Percentiles rank a stretch among this genome's conserved stretches.
phyloP scores from a whole-genome alignment of 2,113 vertebrate species.

The Acanthisitta chloris region DNA sequence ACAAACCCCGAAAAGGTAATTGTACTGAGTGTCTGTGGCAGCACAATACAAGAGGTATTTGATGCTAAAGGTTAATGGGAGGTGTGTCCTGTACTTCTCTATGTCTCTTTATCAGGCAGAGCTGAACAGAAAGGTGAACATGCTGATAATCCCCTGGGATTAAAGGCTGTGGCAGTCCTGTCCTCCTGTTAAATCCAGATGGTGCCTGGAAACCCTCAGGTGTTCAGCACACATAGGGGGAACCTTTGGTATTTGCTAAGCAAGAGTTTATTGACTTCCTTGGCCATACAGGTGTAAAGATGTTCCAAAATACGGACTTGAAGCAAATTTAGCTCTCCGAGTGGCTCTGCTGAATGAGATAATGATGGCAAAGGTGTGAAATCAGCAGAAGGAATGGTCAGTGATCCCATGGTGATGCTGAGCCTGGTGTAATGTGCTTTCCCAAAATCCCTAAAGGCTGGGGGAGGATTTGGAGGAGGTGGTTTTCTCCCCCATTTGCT shows the following conservation, averaged over 20 bases:
- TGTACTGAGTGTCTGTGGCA: background rate
- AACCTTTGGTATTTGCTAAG: background rate
- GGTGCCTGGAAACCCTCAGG: background rate
- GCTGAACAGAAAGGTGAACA: background rate
- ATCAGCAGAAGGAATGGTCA: background rate
- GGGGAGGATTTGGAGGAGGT: background rate
- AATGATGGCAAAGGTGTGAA: background rate
- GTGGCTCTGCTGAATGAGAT: background rate
- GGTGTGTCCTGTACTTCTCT: background rate
- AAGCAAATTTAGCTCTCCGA: background rate
- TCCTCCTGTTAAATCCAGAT: background rate
- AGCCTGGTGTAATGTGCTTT: background rate
- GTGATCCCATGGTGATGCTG: background rate
- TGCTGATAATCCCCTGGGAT: background rate
- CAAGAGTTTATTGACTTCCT: background rate
- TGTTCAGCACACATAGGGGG: accelerated
- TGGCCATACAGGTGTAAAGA: background rate
- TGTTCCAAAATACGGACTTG: background rate
- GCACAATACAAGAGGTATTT: background rate
- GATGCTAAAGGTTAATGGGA: background rate
- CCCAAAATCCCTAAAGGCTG: background rate
- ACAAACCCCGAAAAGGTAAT: background rate
- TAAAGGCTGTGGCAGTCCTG: background rate
- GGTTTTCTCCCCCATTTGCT: background rate
- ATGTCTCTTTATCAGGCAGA: background rate